phyloP scores from a whole-genome alignment of 2,888 invertebrate genomes.

The Saturnia japonica region DNA sequence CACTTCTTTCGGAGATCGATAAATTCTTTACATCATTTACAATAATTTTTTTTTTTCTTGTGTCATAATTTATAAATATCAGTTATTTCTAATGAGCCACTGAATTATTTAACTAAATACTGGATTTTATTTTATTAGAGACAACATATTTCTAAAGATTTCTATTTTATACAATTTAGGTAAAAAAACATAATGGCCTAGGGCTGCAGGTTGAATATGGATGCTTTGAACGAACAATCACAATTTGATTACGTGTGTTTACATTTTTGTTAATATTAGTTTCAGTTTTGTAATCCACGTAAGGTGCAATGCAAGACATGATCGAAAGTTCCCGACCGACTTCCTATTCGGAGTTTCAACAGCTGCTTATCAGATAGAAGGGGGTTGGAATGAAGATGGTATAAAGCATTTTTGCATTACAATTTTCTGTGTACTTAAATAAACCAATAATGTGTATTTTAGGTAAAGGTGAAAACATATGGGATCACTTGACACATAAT shows the following conservation, averaged over 20 bases:
- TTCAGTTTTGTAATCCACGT: conserved; percentile 8
- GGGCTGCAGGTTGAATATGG: not conserved
- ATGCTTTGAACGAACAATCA: not conserved
- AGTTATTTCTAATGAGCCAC: too few relatives aligned
- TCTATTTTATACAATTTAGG: too few relatives aligned
- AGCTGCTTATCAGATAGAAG: conserved; percentile 43
- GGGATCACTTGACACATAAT: conserved; percentile 52
- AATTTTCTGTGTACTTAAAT: not conserved
- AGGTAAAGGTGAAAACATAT: conserved; percentile 55
- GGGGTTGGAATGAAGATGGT: conserved; percentile 44
- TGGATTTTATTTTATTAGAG: too few relatives aligned
- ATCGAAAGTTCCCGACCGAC: conserved; percentile 33
- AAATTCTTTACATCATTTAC: not conserved
- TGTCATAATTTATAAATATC: too few relatives aligned
- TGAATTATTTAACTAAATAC: too few relatives aligned
- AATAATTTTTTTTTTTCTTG: not conserved
- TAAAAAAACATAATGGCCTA: too few relatives aligned
- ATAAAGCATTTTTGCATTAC: not conserved
- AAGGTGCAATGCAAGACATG: conserved; percentile 24
- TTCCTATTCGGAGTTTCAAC: conserved; percentile 42
- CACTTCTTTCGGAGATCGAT: not conserved
- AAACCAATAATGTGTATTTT: conserved; percentile 1
- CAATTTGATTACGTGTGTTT: not conserved
- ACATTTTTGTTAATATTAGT: not conserved
- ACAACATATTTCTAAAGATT: too few relatives aligned